Evolutionary conservation across 1,140 invertebrate genomes (phyloP), one percentile per base, ranked within the genome.

Genomic region (Drosophila lowei): DNA sequence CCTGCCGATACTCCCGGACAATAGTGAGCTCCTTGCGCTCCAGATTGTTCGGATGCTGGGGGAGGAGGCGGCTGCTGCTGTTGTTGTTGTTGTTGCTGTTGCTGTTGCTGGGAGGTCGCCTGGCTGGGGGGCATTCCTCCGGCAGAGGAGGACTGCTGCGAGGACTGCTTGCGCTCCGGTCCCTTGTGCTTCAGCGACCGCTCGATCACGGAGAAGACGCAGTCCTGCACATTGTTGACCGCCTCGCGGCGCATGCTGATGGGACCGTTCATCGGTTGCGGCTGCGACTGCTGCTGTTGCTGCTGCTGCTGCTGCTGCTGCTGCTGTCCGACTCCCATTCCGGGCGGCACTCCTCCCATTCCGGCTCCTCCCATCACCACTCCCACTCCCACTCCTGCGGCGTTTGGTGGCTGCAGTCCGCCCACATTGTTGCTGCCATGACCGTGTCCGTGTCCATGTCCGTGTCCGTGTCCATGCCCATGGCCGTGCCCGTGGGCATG

Each of bases 1-100:
- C 90, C 53, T 90, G 90, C 2, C 93, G 92, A 55, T 92, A 94
- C 58, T 93, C 92, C 67, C 93, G 42, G 9, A 93, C 92, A 73
- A 93, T 93, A 0, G 92, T 92, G 28, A 94, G 92, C 56, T 88
- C 83, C n/a, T 83, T 88, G 28, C 83, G 83, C 0, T 88, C 83
- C 92, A 93, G 1, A 38, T 86, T 86, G n/a, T 80, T 79, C 16
- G 64, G 60, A 16, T 28, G 34, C 34, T 38, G 34, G 3, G 34
- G 13, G 34, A n/a, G 50, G 60, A 34, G 58, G 71, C 34, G 72
- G 76, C 8, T 83, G 78, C 2, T 76, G 77, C 6, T 79, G 71
- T 25, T 71, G 66, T 2, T 76, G 66, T 2, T 47, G 89, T 74
- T 75, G 90, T 9, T 55, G 65, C 9, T 52, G 58, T 2, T 47